Percentiles rank a stretch among this genome's conserved stretches.
These are phyloP conservation scores for Drosophila repleta DNA, from an alignment of 1,140 invertebrate species.

Conservation along the genomic window DNA sequence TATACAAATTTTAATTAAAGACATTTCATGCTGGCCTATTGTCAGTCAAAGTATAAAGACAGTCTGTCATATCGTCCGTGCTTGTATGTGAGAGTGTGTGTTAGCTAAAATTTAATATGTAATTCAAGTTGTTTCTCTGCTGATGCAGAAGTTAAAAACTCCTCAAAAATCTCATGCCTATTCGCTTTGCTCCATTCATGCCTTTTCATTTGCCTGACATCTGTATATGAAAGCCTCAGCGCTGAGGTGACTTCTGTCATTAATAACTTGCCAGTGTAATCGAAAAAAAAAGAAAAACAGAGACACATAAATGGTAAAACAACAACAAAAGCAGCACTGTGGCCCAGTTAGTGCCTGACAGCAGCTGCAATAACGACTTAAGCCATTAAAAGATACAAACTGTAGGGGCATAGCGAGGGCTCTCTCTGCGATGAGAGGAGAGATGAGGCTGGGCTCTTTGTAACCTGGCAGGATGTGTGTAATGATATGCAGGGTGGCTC, in stretches of 20 bases:
- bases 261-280: conserved; percentile 70
- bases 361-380: conserved; percentile 80
- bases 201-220: conserved; percentile 25
- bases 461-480: conserved; percentile 23
- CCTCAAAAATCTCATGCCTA: too few relatives aligned
- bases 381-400: conserved; percentile 72
- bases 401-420: background rate
- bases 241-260: conserved; percentile 67
- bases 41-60: conserved; percentile 28
- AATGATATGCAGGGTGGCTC: conserved; percentile 66
- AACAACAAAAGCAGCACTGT: conserved; percentile 5
- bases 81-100: background rate
- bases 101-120: conserved; percentile 25
- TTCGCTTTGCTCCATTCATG: background rate
- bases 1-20: conserved; percentile 82
- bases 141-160: conserved; percentile 51
- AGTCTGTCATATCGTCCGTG: background rate
- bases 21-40: conserved; percentile 77
- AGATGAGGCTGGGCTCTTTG: background rate
- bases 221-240: conserved; percentile 65
- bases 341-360: conserved; percentile 47
- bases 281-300: conserved; percentile 28
- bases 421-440: background rate
- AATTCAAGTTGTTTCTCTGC: conserved; percentile 60
- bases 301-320: conserved; percentile 14